Conservation (phyloP, 2,888 invertebrate species). For the Bruchidius siliquastri region DNA sequence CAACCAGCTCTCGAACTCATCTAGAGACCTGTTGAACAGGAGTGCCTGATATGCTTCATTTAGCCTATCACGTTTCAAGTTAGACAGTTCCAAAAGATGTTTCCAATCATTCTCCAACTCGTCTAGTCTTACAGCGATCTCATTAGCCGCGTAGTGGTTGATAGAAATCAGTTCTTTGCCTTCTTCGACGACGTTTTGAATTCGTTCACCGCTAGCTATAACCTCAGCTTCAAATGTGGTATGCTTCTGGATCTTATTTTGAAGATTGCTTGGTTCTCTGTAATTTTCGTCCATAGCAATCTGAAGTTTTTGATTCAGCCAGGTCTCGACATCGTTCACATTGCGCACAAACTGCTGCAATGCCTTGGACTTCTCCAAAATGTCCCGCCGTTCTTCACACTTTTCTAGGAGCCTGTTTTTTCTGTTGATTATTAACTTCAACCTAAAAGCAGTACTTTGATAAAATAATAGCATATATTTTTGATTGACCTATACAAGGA, state of each 20-base stretch:
- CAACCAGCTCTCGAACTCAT: slow-evolving; percentile 92
- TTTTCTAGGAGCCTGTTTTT: slow-evolving; percentile 64
- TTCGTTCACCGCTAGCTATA: slow-evolving; percentile 80
- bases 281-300: slow-evolving; percentile 91
- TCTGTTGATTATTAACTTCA: slow-evolving; percentile 57
- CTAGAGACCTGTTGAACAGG: slow-evolving; percentile 80
- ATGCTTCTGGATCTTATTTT: slow-evolving; percentile 94
- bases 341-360: slow-evolving; percentile 86
- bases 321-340: slow-evolving; percentile 81
- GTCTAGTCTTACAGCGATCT: slow-evolving; percentile 77
- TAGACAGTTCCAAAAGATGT: slow-evolving; percentile 75
- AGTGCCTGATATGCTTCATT: slow-evolving; percentile 90
- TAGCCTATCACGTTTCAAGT: slow-evolving; percentile 76
- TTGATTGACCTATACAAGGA: background rate
- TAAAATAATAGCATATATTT: background rate
- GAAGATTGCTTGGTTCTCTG: slow-evolving; percentile 92
- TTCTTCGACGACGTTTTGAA: slow-evolving; percentile 76
- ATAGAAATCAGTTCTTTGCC: slow-evolving; percentile 70
- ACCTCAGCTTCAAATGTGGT: slow-evolving; percentile 94
- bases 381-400: slow-evolving; percentile 63
- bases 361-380: slow-evolving; percentile 78
- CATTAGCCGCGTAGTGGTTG: slow-evolving; percentile 83
- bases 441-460: background rate
- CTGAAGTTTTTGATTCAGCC: slow-evolving; percentile 92
- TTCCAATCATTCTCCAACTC: slow-evolving; percentile 85